Percentiles rank a stretch among this genome's conserved stretches.
Conservation (phyloP, 2,797 vertebrate species). For the Enteromius anoplus region DNA sequence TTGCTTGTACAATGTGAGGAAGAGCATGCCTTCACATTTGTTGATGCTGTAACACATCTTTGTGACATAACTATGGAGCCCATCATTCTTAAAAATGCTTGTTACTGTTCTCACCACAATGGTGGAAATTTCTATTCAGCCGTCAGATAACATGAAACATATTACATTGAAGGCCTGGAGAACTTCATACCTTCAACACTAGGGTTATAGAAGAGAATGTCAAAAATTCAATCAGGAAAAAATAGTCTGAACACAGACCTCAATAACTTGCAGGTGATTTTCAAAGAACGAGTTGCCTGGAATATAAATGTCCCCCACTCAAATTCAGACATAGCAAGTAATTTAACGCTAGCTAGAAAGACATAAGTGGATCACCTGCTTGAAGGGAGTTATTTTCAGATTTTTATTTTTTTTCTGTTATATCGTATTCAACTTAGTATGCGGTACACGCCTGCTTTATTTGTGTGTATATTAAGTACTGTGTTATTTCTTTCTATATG, state of each 20-base stretch:
- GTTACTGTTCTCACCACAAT: conserved; percentile 18
- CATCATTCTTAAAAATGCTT: conserved; percentile 5
- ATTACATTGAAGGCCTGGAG: conserved; percentile 15
- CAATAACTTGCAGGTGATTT: conserved; percentile 66
- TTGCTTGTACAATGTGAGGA: background rate
- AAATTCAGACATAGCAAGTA: conserved; percentile 64
- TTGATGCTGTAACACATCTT: background rate
- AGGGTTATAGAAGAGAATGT: conserved; percentile 59
- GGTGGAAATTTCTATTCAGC: conserved; percentile 14
- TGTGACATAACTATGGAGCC: background rate
- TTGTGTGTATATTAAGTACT: conserved; percentile 26
- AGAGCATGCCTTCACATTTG: background rate
- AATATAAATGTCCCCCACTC: conserved; percentile 71
- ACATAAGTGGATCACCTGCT: conserved; percentile 55
- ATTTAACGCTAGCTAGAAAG: conserved; percentile 62
- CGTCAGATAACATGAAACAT: conserved; percentile 24
- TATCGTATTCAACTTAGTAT: conserved; percentile 19
- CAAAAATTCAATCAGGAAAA: conserved; percentile 63
- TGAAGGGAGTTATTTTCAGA: conserved; percentile 47
- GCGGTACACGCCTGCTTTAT: conserved; percentile 24
- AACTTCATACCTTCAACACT: conserved; percentile 45
- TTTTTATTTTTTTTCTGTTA: conserved; percentile 30
- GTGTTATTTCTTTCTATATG: conserved; percentile 25
- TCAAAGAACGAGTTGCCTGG: conserved; percentile 69
- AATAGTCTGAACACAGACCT: conserved; percentile 62